phyloP scores from a whole-genome alignment of 2,113 vertebrate genomes.

The Xiphophorus maculatus region DNA sequence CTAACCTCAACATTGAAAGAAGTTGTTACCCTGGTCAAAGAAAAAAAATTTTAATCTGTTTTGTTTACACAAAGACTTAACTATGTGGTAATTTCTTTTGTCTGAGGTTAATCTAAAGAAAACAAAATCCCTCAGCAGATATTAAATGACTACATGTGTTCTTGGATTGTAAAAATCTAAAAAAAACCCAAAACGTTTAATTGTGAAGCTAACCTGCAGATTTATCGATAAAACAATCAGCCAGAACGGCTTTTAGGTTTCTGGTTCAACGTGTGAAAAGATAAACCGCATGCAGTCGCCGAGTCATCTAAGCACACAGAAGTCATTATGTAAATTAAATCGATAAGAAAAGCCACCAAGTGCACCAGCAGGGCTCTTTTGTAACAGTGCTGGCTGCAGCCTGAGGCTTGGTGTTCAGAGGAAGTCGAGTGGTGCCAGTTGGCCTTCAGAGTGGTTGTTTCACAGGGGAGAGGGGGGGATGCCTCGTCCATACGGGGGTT shows the following conservation, averaged over 20 bases:
- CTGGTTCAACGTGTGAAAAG: neutral
- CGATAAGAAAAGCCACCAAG: slow-evolving; percentile 20
- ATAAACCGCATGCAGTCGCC: slow-evolving; percentile 1
- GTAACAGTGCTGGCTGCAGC: slow-evolving; percentile 37
- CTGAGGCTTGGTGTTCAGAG: slow-evolving; percentile 38
- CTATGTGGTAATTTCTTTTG: neutral
- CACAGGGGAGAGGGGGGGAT: slow-evolving; percentile 51
- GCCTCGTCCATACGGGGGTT: slow-evolving; percentile 59
- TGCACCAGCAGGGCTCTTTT: slow-evolving; percentile 36
- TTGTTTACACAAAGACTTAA: neutral
- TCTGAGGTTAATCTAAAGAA: neutral
- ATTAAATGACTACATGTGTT: neutral
- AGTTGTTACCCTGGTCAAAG: neutral
- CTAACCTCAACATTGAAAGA: neutral
- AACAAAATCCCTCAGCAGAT: neutral
- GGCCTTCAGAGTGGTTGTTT: slow-evolving; percentile 52
- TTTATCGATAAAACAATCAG: neutral
- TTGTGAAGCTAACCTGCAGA: too few species aligned
- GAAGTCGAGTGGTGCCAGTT: slow-evolving; percentile 60
- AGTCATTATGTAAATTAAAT: slow-evolving; percentile 30
- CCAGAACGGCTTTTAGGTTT: neutral
- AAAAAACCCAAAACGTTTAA: too few species aligned
- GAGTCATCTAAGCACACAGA: slow-evolving; percentile 25
- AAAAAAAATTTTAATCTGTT: neutral
- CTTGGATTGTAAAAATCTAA: neutral